A percentile compares a stretch with the other conserved stretches of the same genome.
Evolutionary conservation across 2,113 vertebrate species (phyloP).

Genomic region (Mixornis gularis): DNA sequence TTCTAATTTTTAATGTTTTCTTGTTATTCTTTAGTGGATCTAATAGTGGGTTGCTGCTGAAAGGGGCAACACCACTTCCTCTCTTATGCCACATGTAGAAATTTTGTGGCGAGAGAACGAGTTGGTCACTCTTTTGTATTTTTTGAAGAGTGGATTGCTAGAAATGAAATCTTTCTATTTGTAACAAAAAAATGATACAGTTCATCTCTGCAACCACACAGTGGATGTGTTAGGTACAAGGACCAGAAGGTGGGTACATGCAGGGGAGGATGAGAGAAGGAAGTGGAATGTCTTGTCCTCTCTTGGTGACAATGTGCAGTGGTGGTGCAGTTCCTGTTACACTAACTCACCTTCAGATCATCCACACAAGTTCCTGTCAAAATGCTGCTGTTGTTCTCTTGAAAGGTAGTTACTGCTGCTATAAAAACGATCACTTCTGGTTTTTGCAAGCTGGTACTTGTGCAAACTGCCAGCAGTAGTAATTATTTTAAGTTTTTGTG

Average conservation of each 20-base stretch:
- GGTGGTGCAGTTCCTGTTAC: background rate
- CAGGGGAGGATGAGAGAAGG: background rate
- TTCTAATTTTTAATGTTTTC: background rate
- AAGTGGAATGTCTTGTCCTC: background rate
- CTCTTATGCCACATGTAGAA: background rate
- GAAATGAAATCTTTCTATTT: background rate
- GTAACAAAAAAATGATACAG: background rate
- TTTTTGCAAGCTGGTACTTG: background rate
- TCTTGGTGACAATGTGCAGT: background rate
- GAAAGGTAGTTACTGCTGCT: background rate
- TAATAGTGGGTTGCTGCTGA: background rate
- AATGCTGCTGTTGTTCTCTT: background rate
- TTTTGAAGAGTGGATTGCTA: background rate
- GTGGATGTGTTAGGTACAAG: background rate
- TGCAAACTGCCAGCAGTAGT: background rate
- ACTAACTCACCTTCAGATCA: background rate
- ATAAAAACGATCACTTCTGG: accelerated
- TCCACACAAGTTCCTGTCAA: background rate
- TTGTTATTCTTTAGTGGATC: background rate
- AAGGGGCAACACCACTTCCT: background rate
- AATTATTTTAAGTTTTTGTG: background rate
- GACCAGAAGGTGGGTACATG: background rate
- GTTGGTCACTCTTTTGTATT: background rate
- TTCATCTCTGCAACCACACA: background rate
- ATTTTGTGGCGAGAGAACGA: accelerated